Evolutionary conservation across 2,888 invertebrate genomes (phyloP).

Genomic region (Dasypolia templi): DNA sequence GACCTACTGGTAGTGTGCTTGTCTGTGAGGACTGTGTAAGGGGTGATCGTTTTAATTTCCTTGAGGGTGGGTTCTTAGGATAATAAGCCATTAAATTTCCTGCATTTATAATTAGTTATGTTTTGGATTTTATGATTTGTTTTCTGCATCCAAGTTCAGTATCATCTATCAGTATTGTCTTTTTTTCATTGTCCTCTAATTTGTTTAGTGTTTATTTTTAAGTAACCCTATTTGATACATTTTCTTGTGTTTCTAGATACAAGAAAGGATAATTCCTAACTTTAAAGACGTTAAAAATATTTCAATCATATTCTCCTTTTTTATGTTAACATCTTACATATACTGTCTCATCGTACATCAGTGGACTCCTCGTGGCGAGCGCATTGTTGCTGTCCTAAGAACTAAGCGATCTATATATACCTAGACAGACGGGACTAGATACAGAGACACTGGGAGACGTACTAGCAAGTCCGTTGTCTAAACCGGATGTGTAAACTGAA

Average conservation of each 20-base stretch:
- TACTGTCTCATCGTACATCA: slow-evolving; percentile 48
- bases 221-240: neutral
- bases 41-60: slow-evolving; percentile 19
- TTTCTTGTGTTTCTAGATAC: slow-evolving; percentile 1
- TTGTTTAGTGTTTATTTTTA: neutral
- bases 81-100: neutral
- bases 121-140: neutral
- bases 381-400: slow-evolving; percentile 61
- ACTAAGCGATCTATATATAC: slow-evolving; percentile 58
- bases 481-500: slow-evolving; percentile 67
- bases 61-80: neutral
- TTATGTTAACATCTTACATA: slow-evolving; percentile 33
- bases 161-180: no score
- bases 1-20: slow-evolving; percentile 70
- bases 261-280: neutral
- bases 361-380: slow-evolving; percentile 48
- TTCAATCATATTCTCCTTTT: slow-evolving; percentile 7
- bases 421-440: slow-evolving; percentile 73
- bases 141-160: neutral
- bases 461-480: slow-evolving; percentile 74
- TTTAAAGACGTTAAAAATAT: neutral
- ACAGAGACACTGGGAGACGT: slow-evolving; percentile 71
- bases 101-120: neutral
- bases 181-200: neutral
- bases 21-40: slow-evolving; percentile 31